These are phyloP conservation scores for Gulo gulo DNA, from an alignment of 2,113 vertebrate species.

Conservation along the genomic window DNA sequence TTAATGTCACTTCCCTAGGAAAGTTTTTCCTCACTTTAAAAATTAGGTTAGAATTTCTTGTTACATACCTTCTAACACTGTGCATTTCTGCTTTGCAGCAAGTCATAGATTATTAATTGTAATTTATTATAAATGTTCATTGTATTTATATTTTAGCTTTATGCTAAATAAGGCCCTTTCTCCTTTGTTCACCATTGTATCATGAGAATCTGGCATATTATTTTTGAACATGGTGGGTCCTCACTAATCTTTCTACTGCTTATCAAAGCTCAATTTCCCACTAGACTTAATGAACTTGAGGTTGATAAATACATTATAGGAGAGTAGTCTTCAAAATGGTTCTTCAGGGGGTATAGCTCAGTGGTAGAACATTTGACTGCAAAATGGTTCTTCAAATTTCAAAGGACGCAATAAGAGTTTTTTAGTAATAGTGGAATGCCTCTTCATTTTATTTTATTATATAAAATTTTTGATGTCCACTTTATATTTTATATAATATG, in stretches of 20 bases:
- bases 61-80: not conserved
- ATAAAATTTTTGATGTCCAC: not conserved
- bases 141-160: not conserved
- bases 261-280: not conserved
- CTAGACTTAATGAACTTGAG: not conserved
- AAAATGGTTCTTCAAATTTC: not conserved
- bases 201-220: not conserved
- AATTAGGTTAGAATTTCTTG: not conserved
- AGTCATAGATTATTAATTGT: not conserved
- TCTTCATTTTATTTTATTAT: not conserved
- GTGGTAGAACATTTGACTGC: not conserved
- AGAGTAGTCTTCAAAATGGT: not conserved
- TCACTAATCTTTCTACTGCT: not conserved
- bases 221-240: not conserved
- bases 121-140: not conserved
- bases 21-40: not conserved
- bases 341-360: not conserved
- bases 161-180: not conserved
- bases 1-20: not conserved
- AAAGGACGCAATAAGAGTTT: not conserved
- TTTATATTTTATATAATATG: not conserved
- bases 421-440: not conserved
- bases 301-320: not conserved
- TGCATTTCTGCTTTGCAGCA: not conserved
- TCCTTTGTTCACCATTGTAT: not conserved